Evolutionary conservation across 2,797 vertebrate species (phyloP).

Genomic region (Sebastes elongatus): DNA sequence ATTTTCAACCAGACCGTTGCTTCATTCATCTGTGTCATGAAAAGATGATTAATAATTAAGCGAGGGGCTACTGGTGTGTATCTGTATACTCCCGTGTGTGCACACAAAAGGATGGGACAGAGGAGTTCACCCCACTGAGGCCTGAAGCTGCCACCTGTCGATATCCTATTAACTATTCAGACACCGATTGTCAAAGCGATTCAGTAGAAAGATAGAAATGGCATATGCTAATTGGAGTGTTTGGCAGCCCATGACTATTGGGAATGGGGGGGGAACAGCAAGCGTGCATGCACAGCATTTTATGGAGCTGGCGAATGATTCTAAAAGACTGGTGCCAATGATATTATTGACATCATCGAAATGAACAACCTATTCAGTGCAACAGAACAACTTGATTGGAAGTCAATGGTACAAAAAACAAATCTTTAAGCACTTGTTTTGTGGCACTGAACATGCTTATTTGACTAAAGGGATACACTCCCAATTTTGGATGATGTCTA

Average conservation of each 20-base stretch:
- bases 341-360: not conserved
- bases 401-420: not conserved
- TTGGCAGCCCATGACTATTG: slow-evolving; percentile 30
- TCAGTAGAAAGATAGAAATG: slow-evolving; percentile 55
- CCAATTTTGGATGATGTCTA: not conserved
- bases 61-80: slow-evolving; percentile 27
- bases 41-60: slow-evolving; percentile 73
- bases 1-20: slow-evolving; percentile 47
- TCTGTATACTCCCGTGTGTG: slow-evolving; percentile 34
- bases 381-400: not conserved
- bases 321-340: not conserved
- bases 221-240: slow-evolving; percentile 36
- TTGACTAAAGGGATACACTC: not conserved
- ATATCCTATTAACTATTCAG: slow-evolving; percentile 67
- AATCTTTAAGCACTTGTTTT: not conserved
- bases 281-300: not conserved
- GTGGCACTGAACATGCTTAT: not conserved
- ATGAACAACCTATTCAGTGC: not conserved
- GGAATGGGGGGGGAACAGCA: not conserved
- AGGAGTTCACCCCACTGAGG: slow-evolving; percentile 35
- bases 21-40: slow-evolving; percentile 65
- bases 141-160: slow-evolving; percentile 56
- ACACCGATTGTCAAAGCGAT: slow-evolving; percentile 48
- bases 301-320: not conserved
- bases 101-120: slow-evolving; percentile 22